Base-by-base conservation (phyloP, 2,113 vertebrate genomes). In the Donacobius atricapilla region DNA sequence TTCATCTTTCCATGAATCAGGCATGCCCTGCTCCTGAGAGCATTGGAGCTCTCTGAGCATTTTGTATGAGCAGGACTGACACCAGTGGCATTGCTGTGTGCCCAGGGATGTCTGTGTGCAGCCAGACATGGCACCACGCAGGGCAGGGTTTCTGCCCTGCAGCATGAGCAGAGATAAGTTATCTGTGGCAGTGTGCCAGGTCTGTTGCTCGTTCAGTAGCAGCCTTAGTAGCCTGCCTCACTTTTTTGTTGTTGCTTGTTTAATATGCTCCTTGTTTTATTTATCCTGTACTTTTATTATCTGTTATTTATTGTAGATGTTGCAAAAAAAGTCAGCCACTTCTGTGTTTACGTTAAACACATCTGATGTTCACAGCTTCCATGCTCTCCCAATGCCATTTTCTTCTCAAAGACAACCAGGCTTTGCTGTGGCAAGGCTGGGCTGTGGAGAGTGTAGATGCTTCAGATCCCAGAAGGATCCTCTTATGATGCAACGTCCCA, bases 21-120 rank as follows among this genome's bases (percentile, higher is more conserved):
- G 6, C 6, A 9, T 25, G 72, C 48, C 9, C n/a, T 82, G 11
- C n/a, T 91, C n/a, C 73, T 57, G 54, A 15, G 42, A 92, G 7
- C 40, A 9, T 1, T 30, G 53, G 33, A 47, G 33, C 27, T 47
- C 73, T 84, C 56, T 0, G 0, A 56, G 51, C 7, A 8, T 56
- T 82, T 37, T 16, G 31, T 13, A 47, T 7, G 10, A 69, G 61
- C 28, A 71, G 35, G 11, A 28, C 45, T 79, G 39, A n/a, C 6
- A 60, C 3, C 57, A 40, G 44, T 25, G 58, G 30, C 37, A 40
- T 23, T 9, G 1, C 42, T 42, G 13, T 11, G 9, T 75, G 70
- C 50, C 35, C 42, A 48, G 68, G 66, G 56, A 7, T 58, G 13
- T 61, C 72, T 65, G 19, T 71, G 47, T 56, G 45, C 61, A 60